A percentile compares a stretch with the other conserved stretches of the same genome.
Evolutionary conservation across 2,113 vertebrate species (phyloP).

Genomic region (Odobenus rosmarus): DNA sequence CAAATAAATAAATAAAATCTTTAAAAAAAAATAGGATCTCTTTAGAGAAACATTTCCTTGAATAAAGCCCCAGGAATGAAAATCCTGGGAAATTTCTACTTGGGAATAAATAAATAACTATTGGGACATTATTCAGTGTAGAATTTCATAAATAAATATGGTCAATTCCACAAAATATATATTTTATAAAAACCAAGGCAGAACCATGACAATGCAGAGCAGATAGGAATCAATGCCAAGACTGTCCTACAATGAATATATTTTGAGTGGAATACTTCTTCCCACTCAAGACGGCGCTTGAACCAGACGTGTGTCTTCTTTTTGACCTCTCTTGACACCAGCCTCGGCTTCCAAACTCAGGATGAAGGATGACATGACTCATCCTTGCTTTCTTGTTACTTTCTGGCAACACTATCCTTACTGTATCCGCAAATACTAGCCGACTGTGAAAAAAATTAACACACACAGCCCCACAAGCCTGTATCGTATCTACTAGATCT

Average conservation of each 20-base stretch:
- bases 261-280: not conserved
- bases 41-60: not conserved
- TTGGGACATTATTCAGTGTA: not conserved
- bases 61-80: not conserved
- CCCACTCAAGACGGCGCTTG: not conserved
- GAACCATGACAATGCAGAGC: not conserved
- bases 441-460: not conserved
- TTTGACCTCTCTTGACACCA: not conserved
- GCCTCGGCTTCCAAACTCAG: not conserved
- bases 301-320: not conserved
- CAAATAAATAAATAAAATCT: too few species aligned
- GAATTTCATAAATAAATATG: not conserved
- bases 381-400: not conserved
- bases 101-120: not conserved
- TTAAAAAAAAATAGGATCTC: not conserved
- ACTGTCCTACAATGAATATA: not conserved
- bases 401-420: not conserved
- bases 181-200: not conserved
- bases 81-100: not conserved
- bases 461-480: not conserved
- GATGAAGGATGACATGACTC: not conserved
- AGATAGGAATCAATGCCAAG: not conserved
- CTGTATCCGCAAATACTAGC: not conserved
- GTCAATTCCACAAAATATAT: not conserved
- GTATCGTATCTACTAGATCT: not conserved